Evolutionary conservation across 2,888 invertebrate genomes (phyloP), one percentile per base, ranked within the genome.

Genomic region (Sarcophaga rosellei): DNA sequence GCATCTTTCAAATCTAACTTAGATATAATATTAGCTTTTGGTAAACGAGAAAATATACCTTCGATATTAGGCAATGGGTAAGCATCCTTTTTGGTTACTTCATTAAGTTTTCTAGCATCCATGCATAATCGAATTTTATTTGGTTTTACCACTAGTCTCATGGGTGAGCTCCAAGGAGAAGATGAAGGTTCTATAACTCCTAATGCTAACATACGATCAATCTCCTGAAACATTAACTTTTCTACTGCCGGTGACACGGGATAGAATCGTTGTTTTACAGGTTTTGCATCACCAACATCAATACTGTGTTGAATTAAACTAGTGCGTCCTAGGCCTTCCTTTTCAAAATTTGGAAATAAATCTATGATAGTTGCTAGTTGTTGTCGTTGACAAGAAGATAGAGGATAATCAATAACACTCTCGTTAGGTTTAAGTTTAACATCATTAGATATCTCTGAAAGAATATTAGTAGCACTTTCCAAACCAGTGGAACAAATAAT

Each of bases 201-300:
- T 1, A 88, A 69, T 3, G 59, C 69, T 5, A 92, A 61, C 91
- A 92, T 92, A 2, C 89, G 59, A 73, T 73, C 73, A 0, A 23
- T 23, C 23, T 12, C 61, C 57, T 57, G 65, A 84, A 78, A 4
- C 65, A 65, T 65, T 6, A 65, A 21, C 17, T 65, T 65, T 17
- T 65, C 23, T 23, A 23, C 23, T 25, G 25, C 25, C 25, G 25
- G 25, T 25, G 25, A 25, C 3, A 25, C 25, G 6, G 65, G 35
- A 65, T 65, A 65, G 35, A 82, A 83, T 2, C 87, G 72, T 65
- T 86, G 81, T 75, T 87, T 88, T 10, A 87, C 61, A 3, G 87
- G 85, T 23, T 84, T 70, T 1, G 83, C 74, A 0, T 78, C 76
- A 2, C 74, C 81, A 15, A 81, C 65, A 3, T 81, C 85, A 23